Conservation (phyloP, 2,797 vertebrate species). For the Threskiornis aethiopicus region DNA sequence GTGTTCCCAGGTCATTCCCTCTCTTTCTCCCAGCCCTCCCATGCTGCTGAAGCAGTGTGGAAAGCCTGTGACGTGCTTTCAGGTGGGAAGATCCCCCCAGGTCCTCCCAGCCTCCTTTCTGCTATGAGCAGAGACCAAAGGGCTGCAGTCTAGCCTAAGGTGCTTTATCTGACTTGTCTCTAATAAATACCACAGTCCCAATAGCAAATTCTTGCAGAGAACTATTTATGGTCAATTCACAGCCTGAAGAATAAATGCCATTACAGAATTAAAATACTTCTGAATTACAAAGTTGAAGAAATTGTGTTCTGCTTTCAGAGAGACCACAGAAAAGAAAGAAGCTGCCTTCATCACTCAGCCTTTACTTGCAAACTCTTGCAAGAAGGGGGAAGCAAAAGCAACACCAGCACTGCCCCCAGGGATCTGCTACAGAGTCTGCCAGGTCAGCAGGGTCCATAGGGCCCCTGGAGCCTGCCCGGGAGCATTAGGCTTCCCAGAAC, state of each 20-base stretch:
- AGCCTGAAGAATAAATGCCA: slow-evolving; percentile 36
- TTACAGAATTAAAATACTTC: slow-evolving; percentile 29
- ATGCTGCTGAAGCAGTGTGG: not conserved
- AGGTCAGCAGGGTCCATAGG: not conserved
- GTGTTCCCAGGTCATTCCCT: not conserved
- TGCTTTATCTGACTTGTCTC: not conserved
- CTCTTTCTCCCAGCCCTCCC: not conserved
- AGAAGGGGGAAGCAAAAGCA: not conserved
- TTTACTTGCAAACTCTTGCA: not conserved
- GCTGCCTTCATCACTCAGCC: not conserved
- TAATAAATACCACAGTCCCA: slow-evolving; percentile 13
- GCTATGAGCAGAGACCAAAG: not conserved
- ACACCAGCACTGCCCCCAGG: not conserved
- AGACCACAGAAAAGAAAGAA: not conserved
- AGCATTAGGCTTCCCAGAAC: not conserved
- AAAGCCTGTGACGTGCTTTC: not conserved
- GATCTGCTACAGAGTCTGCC: not conserved
- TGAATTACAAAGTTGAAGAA: slow-evolving; percentile 31
- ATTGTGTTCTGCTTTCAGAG: not conserved
- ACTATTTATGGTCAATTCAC: slow-evolving; percentile 56
- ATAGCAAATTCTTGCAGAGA: slow-evolving; percentile 9
- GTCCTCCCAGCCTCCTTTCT: not conserved
- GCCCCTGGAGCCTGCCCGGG: not conserved
- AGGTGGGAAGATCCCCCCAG: not conserved
- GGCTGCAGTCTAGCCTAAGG: not conserved